phyloP scores from a whole-genome alignment of 2,888 invertebrate genomes.

The Trachelus iudaicus region DNA sequence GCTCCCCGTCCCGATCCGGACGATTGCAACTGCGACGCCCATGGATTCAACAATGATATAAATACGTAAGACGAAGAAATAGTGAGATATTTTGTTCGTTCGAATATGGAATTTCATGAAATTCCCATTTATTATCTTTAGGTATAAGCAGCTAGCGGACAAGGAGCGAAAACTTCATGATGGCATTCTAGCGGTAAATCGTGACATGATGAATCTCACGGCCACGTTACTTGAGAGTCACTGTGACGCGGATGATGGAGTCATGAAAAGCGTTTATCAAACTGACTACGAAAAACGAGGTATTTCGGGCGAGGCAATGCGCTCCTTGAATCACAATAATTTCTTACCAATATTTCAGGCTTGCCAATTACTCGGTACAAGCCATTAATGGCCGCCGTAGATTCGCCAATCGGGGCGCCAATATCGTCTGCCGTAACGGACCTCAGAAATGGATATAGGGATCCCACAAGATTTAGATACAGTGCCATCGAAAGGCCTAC shows the following conservation, averaged over 20 bases:
- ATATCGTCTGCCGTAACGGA: conserved; percentile 70
- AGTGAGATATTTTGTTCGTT: neutral
- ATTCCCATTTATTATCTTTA: conserved; percentile 15
- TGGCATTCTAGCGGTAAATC: conserved; percentile 68
- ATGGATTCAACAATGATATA: conserved; percentile 71
- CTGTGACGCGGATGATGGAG: conserved; percentile 72
- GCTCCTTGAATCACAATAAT: conserved; percentile 5
- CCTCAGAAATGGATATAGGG: conserved; percentile 72
- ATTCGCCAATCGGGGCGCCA: conserved; percentile 71
- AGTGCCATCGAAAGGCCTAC: conserved; percentile 70
- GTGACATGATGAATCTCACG: conserved; percentile 61
- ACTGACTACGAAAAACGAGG: conserved; percentile 73
- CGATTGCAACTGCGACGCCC: conserved; percentile 75
- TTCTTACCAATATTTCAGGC: conserved; percentile 56
- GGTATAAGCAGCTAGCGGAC: conserved; percentile 71
- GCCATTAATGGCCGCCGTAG: conserved; percentile 71
- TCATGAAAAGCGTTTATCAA: conserved; percentile 74
- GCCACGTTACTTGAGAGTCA: conserved; percentile 71
- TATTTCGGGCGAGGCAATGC: conserved; percentile 30
- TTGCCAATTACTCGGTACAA: conserved; percentile 69
- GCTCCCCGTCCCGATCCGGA: conserved; percentile 71
- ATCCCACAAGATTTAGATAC: conserved; percentile 72
- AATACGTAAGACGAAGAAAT: conserved; percentile 60
- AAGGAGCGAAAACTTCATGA: conserved; percentile 72
- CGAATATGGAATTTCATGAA: neutral